Evolutionary conservation across 2,888 invertebrate genomes (phyloP).

Genomic region (Spicauda simplicius): DNA sequence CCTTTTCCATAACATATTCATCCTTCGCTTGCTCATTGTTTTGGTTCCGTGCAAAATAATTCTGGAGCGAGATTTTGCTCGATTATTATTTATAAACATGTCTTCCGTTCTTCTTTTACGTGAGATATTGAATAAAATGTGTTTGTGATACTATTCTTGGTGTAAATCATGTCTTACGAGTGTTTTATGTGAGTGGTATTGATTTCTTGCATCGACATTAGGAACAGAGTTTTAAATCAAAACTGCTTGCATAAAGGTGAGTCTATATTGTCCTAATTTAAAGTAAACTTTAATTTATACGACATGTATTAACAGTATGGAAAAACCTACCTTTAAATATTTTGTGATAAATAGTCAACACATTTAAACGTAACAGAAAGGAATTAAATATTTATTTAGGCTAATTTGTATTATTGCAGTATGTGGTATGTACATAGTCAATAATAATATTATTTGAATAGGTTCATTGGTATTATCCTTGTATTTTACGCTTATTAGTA

Average conservation of each 20-base stretch:
- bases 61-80: slow-evolving; percentile 16
- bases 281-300: background rate
- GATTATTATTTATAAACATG: slow-evolving; percentile 6
- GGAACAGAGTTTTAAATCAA: background rate
- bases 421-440: background rate
- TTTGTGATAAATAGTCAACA: background rate
- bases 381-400: background rate
- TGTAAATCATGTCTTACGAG: slow-evolving; percentile 19
- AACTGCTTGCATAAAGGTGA: background rate
- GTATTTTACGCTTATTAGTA: too few species aligned
- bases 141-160: slow-evolving; percentile 7
- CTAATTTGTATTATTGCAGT: background rate
- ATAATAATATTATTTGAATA: too few species aligned
- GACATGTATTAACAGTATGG: background rate
- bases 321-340: background rate
- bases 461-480: too few species aligned
- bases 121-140: background rate
- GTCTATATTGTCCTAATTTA: background rate
- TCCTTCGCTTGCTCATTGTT: slow-evolving; percentile 43
- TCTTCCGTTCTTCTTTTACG: background rate
- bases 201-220: slow-evolving; percentile 34
- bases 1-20: slow-evolving; percentile 26
- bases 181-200: slow-evolving; percentile 33
- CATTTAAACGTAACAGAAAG: background rate
- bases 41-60: slow-evolving; percentile 43